Percentiles rank a stretch among this genome's conserved stretches.
phyloP scores from a whole-genome alignment of 2,113 vertebrate species.

The Tetraodon nigroviridis region DNA sequence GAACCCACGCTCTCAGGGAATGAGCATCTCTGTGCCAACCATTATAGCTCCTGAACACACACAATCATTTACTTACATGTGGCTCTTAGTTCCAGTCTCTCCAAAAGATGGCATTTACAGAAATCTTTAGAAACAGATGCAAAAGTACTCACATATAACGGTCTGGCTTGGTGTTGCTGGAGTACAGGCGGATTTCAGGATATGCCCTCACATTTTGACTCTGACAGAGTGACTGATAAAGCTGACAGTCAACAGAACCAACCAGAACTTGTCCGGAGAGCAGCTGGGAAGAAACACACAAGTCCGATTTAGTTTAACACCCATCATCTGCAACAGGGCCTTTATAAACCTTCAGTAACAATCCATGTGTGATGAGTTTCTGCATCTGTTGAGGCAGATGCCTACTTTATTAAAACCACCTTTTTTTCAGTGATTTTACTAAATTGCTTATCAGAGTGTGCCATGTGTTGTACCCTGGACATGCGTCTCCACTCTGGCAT shows the following conservation, averaged over 20 bases:
- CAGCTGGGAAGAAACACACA: constrained; percentile 28
- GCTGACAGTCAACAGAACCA: constrained; percentile 92
- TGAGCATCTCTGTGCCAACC: constrained; percentile 92
- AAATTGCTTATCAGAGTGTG: not conserved
- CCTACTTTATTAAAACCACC: too few relatives aligned
- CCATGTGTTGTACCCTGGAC: constrained; percentile 81
- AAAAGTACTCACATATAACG: constrained; percentile 78
- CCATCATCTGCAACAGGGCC: not conserved
- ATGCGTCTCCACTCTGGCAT: constrained; percentile 96
- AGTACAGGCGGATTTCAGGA: constrained; percentile 90
- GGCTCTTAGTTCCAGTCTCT: too few relatives aligned
- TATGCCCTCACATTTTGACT: constrained; percentile 83
- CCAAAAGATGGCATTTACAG: not conserved
- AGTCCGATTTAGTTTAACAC: not conserved
- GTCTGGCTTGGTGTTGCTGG: constrained; percentile 69
- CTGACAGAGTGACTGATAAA: constrained; percentile 84
- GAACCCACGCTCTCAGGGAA: constrained; percentile 85
- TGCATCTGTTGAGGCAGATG: too few relatives aligned
- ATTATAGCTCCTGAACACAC: constrained; percentile 80
- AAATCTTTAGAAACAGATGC: not conserved
- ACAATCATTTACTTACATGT: constrained; percentile 11
- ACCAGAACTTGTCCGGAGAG: constrained; percentile 80
- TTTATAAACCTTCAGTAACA: too few relatives aligned
- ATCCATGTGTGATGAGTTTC: too few relatives aligned
- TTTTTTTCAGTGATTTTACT: not conserved